phyloP scores from a whole-genome alignment of 2,888 invertebrate species.

The Theretra japonica region DNA sequence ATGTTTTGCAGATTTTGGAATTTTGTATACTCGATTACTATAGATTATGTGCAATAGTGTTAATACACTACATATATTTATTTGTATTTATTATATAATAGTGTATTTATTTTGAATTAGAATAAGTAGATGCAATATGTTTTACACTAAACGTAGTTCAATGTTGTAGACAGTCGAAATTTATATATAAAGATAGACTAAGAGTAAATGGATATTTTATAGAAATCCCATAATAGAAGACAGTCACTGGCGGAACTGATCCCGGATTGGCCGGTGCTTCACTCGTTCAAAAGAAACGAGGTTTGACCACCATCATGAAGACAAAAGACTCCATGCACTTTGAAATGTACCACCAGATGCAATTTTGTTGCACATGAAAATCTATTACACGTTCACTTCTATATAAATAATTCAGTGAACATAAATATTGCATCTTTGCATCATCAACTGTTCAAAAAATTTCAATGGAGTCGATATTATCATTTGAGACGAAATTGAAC shows the following conservation, averaged over 20 bases:
- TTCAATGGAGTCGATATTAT: background rate
- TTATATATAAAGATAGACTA: slow-evolving; percentile 46
- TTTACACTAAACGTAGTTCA: background rate
- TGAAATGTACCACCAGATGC: slow-evolving; percentile 74
- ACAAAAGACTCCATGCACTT: slow-evolving; percentile 77
- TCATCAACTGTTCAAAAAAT: background rate
- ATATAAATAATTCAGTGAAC: slow-evolving; percentile 59
- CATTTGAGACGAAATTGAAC: background rate
- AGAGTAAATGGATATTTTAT: slow-evolving; percentile 79
- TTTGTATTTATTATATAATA: slow-evolving; percentile 7
- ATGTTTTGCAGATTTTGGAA: slow-evolving; percentile 79
- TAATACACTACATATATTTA: slow-evolving; percentile 17
- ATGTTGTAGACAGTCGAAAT: background rate
- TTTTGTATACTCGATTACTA: slow-evolving; percentile 51
- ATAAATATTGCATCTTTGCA: slow-evolving; percentile 2
- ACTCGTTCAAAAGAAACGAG: slow-evolving; percentile 93
- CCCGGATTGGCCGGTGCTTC: slow-evolving; percentile 97
- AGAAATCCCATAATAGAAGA: slow-evolving; percentile 87
- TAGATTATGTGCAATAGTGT: slow-evolving; percentile 25
- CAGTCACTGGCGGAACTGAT: slow-evolving; percentile 97
- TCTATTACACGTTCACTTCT: slow-evolving; percentile 54
- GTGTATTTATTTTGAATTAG: slow-evolving; percentile 1
- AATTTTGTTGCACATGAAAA: slow-evolving; percentile 68
- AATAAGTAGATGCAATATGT: slow-evolving; percentile 20
- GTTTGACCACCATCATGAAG: slow-evolving; percentile 86